phyloP scores from a whole-genome alignment of 2,113 vertebrate species.

The Trichechus manatus region DNA sequence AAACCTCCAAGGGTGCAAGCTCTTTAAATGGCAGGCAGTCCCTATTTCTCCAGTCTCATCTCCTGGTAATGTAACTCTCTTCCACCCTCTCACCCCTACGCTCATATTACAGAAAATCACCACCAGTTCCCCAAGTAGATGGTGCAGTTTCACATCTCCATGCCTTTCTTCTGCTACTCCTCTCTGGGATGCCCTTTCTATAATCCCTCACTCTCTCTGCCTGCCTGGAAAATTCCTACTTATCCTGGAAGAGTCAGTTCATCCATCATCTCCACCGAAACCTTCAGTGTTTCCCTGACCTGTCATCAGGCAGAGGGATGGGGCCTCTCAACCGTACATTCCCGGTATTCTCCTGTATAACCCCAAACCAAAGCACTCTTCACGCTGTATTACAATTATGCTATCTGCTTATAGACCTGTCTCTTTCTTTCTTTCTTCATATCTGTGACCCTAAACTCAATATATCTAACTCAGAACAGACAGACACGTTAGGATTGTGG shows the following conservation, averaged over 20 bases:
- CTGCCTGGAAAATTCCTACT: not conserved
- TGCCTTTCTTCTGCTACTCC: not conserved
- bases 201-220: not conserved
- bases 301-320: not conserved
- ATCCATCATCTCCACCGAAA: not conserved
- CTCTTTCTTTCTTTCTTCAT: no score
- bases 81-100: not conserved
- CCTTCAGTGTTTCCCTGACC: not conserved
- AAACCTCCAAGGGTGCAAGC: not conserved
- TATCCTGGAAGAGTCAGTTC: not conserved
- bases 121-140: not conserved
- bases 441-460: not conserved
- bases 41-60: not conserved
- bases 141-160: not conserved
- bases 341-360: not conserved
- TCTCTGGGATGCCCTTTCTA: not conserved
- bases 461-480: not conserved
- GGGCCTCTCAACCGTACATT: not conserved
- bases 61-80: not conserved
- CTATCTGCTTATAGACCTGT: not conserved
- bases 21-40: not conserved
- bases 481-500: not conserved
- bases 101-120: not conserved
- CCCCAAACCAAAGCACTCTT: not conserved
- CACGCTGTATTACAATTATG: not conserved